Base-by-base conservation (phyloP, 1,140 invertebrate genomes). In the Bombus sibiricus region DNA sequence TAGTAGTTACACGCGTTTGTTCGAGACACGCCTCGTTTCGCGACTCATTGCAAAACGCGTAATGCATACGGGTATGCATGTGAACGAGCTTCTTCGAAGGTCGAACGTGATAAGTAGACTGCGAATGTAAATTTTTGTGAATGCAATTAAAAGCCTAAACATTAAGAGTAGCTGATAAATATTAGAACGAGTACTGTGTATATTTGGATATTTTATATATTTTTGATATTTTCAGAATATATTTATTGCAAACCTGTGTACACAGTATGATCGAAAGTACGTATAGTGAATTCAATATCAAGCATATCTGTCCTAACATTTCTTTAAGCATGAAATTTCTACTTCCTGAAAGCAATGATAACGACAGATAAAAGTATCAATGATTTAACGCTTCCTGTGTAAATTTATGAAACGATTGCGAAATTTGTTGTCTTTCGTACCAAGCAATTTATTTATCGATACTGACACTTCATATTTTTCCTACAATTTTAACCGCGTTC, bases 21-120 rank as follows among this genome's bases (percentile, higher is more conserved):
- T 69, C 28, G 37, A 59, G 74, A 59, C 64, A 71, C 43, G 25
- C 75, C 43, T 79, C n/a, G n/a, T 81, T 62, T 12, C 28, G 3
- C 81, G 81, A 39, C 1, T 66, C 13, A 15, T 83, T 53, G 34
- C 25, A 53, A 22, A 28, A 39, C 75, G 81, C 59, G 72, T 66
- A 83, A 83, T 76, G 34, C 43, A 37, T 39, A 37, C 18, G 41
- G 4, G 57, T 4, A n/a, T 37, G 57, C 53, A 64, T 62, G 53
- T 12, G 80, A 81, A 81, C 39, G 37, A 41, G 79, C 79, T 57
- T 81, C 73, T 25, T 1, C 12, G n/a, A n/a, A 81, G 80, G 53
- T 73, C 80, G 41, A 81, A 81, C 53, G 69, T 73, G 80, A 73
- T 62, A 73, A 34, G 69, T 15, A 73, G 15, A 39, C n/a, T 22